A percentile compares a stretch with the other conserved stretches of the same genome.
These are phyloP conservation scores for Orthonyx spaldingii DNA, from an alignment of 2,113 vertebrate genomes.

Conservation along the genomic window DNA sequence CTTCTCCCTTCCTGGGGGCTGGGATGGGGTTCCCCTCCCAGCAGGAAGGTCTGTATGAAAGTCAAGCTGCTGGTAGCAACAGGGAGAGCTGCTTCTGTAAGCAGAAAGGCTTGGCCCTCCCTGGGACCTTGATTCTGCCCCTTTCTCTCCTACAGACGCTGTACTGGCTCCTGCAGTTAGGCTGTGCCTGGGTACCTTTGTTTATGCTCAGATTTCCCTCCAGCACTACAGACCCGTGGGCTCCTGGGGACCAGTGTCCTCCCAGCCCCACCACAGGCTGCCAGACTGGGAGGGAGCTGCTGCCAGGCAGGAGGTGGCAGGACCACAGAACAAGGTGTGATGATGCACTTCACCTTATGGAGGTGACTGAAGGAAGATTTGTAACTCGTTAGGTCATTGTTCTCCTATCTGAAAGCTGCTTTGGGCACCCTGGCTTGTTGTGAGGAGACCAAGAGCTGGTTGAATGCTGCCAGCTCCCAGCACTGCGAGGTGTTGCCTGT, in stretches of 20 bases:
- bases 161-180: neutral
- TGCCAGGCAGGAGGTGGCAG: neutral
- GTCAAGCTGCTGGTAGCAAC: neutral
- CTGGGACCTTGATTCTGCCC: rapidly evolving
- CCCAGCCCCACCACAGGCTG: neutral
- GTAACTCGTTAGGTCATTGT: neutral
- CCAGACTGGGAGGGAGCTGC: neutral
- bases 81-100: neutral
- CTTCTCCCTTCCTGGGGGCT: neutral
- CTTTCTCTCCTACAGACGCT: neutral
- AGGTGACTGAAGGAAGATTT: neutral
- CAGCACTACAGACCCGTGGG: neutral
- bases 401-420: neutral
- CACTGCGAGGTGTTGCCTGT: neutral
- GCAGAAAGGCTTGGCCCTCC: neutral
- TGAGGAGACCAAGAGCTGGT: neutral
- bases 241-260: neutral
- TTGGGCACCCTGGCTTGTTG: neutral
- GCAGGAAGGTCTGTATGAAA: neutral
- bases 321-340: neutral
- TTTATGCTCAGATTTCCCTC: neutral
- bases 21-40: neutral
- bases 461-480: neutral
- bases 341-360: neutral
- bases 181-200: neutral